phyloP scores from a whole-genome alignment of 2,888 invertebrate species.

The Chrysolina americana region DNA sequence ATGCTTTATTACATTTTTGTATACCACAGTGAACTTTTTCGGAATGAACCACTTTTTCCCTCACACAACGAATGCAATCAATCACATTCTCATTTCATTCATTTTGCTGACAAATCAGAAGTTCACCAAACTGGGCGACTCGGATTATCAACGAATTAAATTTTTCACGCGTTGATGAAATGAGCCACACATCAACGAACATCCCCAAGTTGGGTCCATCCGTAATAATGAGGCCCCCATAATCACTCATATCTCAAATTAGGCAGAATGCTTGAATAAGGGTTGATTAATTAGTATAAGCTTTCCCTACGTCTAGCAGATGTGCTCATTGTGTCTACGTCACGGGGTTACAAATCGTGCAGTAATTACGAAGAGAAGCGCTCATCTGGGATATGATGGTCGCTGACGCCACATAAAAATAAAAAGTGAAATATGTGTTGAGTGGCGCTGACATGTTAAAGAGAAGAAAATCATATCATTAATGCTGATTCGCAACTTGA shows the following conservation, averaged over 20 bases:
- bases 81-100: too few species aligned
- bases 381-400: constrained; percentile 28
- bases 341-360: constrained; percentile 36
- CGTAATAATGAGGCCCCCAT: constrained; percentile 19
- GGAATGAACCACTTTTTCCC: too few species aligned
- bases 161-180: neutral
- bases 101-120: too few species aligned
- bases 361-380: constrained; percentile 36
- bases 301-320: constrained; percentile 28
- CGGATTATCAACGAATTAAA: neutral
- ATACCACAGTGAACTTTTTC: too few species aligned
- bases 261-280: constrained; percentile 32
- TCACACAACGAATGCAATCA: too few species aligned
- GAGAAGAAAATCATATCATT: neutral
- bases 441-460: neutral
- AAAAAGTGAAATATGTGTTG: neutral
- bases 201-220: neutral
- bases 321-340: constrained; percentile 38
- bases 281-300: constrained; percentile 35
- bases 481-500: too few species aligned
- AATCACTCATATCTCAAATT: constrained; percentile 38
- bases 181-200: neutral
- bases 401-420: neutral
- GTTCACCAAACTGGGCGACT: too few species aligned
- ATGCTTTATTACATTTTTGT: too few species aligned